Conservation (phyloP, 2,113 vertebrate genomes). For the Prinia subflava region DNA sequence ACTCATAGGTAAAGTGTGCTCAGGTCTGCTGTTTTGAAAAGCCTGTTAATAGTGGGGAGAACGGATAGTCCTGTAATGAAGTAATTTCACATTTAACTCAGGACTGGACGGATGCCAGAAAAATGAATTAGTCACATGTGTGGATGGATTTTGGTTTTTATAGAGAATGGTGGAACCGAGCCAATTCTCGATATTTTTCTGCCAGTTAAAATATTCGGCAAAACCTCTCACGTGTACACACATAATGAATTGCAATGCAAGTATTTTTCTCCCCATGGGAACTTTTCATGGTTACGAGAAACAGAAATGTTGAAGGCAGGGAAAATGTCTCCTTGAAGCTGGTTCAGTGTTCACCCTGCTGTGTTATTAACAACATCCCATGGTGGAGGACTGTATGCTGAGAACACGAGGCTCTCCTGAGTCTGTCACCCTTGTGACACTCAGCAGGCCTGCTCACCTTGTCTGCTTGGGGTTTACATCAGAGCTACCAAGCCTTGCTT, state of each 20-base stretch:
- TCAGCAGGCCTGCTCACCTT: background rate
- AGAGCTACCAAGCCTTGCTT: background rate
- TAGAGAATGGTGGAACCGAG: conserved; percentile 7
- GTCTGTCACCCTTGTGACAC: background rate
- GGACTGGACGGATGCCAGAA: conserved; percentile 31
- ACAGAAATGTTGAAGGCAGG: background rate
- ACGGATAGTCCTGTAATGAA: conserved; percentile 27
- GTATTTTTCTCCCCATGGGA: background rate
- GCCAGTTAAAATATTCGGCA: conserved; percentile 54
- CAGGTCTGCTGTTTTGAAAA: conserved; percentile 48
- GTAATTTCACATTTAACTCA: conserved; percentile 43
- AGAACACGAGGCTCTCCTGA: background rate
- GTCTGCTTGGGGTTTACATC: background rate
- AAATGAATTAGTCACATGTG: conserved; percentile 54
- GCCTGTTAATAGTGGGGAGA: conserved; percentile 12
- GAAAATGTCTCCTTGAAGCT: background rate
- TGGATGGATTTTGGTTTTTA: conserved; percentile 46
- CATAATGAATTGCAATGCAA: conserved; percentile 7
- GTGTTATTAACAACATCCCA: background rate
- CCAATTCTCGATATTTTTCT: conserved; percentile 41
- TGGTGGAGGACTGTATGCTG: background rate
- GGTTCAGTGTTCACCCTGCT: background rate
- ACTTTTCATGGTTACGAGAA: background rate
- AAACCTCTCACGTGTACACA: background rate
- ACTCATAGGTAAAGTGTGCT: conserved; percentile 30